phyloP scores from a whole-genome alignment of 2,113 vertebrate genomes.

The Apistogramma diplotaenia region DNA sequence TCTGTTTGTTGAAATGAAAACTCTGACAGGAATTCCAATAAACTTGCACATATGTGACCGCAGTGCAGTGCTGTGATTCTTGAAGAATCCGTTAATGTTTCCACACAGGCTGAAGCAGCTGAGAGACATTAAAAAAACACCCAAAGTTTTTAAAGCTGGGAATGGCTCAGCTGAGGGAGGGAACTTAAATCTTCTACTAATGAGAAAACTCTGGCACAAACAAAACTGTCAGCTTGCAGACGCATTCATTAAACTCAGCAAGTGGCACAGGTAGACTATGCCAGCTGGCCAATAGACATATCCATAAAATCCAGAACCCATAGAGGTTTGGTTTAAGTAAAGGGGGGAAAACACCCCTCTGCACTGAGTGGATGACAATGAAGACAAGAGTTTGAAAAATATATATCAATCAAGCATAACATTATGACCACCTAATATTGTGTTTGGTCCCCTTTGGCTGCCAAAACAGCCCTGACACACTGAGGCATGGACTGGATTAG shows the following conservation, averaged over 20 bases:
- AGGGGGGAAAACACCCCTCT: conserved; percentile 9
- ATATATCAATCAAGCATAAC: too few relatives aligned
- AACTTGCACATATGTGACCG: not conserved
- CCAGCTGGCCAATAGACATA: conserved; percentile 67
- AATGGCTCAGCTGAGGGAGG: conserved; percentile 24
- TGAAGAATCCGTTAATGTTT: not conserved
- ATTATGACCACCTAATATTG: too few relatives aligned
- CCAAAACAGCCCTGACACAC: too few relatives aligned
- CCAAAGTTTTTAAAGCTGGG: conserved; percentile 44
- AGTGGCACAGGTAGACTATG: conserved; percentile 49
- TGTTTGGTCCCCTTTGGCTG: too few relatives aligned
- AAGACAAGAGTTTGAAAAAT: conserved; percentile 35
- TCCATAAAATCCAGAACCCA: conserved; percentile 68
- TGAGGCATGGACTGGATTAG: too few relatives aligned
- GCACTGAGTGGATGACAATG: conserved; percentile 44
- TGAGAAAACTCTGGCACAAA: conserved; percentile 69
- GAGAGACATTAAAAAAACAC: conserved; percentile 40
- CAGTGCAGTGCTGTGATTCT: not conserved
- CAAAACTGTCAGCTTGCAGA: conserved; percentile 66
- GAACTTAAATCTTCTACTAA: conserved; percentile 66
- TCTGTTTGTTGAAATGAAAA: not conserved
- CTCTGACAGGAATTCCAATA: not conserved
- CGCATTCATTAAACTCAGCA: conserved; percentile 67
- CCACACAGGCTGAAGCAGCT: not conserved
- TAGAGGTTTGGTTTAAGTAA: conserved; percentile 35